These are phyloP conservation scores for Thecocarcelia acutangulata DNA, from an alignment of 2,888 invertebrate genomes.

Conservation along the genomic window DNA sequence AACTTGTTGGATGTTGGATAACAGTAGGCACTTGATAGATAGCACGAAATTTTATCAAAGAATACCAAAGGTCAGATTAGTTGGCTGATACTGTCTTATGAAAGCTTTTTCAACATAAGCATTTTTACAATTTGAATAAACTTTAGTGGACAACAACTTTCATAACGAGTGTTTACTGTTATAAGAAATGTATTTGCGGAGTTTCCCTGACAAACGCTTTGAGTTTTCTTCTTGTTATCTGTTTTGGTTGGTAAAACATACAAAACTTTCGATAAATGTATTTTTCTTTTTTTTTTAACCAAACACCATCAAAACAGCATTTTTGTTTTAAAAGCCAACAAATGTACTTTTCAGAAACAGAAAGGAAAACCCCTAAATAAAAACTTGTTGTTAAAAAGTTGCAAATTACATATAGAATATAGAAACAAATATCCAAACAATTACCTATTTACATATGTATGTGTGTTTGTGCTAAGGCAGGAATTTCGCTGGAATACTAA, in stretches of 20 bases:
- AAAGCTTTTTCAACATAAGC: no score
- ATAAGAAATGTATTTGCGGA: neutral
- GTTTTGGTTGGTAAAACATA: slow-evolving; percentile 30
- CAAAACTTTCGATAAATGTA: slow-evolving; percentile 43
- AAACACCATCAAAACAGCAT: slow-evolving; percentile 37
- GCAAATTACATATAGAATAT: slow-evolving; percentile 20
- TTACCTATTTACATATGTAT: no score
- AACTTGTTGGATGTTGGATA: slow-evolving; percentile 39
- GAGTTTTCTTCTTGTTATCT: slow-evolving; percentile 9
- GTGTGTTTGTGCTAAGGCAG: no score
- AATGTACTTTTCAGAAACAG: neutral
- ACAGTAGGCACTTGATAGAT: slow-evolving; percentile 22
- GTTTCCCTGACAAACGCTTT: slow-evolving; percentile 11
- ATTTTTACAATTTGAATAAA: no score
- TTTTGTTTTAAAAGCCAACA: slow-evolving; percentile 13
- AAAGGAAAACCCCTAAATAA: neutral
- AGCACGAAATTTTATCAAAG: no score
- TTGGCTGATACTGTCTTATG: no score
- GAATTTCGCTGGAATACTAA: slow-evolving; percentile 25
- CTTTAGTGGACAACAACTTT: no score
- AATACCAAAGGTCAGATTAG: no score
- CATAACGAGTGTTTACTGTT: slow-evolving; percentile 14
- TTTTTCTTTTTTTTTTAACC: slow-evolving; percentile 16
- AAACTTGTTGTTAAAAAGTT: slow-evolving; percentile 26
- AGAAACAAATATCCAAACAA: no score